phyloP scores from a whole-genome alignment of 2,888 invertebrate genomes.

The Dicyrtomina minuta region DNA sequence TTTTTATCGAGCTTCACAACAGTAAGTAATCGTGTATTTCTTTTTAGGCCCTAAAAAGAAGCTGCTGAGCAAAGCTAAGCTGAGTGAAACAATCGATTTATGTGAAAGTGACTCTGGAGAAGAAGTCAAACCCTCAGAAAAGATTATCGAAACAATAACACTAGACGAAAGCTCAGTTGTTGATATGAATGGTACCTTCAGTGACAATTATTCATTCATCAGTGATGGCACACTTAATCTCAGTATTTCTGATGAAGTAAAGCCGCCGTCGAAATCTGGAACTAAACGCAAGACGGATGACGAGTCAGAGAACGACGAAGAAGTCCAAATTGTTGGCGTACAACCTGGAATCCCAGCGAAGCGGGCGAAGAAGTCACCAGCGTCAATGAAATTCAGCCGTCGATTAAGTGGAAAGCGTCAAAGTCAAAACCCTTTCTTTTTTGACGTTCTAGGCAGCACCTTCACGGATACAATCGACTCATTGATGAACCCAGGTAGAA shows the following conservation, averaged over 20 bases:
- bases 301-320: conserved; percentile 9
- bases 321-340: conserved; percentile 22
- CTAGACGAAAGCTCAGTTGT: conserved; percentile 14
- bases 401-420: background rate
- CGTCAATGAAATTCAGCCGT: background rate
- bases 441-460: background rate
- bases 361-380: background rate
- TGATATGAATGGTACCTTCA: background rate
- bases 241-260: background rate
- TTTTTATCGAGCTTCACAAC: no score
- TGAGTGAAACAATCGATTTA: conserved; percentile 19
- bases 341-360: background rate
- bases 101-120: conserved; percentile 19
- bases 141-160: conserved; percentile 4
- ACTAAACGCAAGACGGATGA: background rate
- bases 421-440: background rate
- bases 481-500: background rate
- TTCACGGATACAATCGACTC: background rate
- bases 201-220: background rate
- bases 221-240: background rate
- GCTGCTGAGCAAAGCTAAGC: background rate
- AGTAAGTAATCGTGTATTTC: no score
- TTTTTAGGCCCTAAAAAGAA: background rate
- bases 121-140: background rate
- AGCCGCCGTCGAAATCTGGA: background rate